Evolutionary conservation across 2,797 vertebrate species (phyloP), one percentile per base, ranked within the genome.

Genomic region (Merluccius polli): DNA sequence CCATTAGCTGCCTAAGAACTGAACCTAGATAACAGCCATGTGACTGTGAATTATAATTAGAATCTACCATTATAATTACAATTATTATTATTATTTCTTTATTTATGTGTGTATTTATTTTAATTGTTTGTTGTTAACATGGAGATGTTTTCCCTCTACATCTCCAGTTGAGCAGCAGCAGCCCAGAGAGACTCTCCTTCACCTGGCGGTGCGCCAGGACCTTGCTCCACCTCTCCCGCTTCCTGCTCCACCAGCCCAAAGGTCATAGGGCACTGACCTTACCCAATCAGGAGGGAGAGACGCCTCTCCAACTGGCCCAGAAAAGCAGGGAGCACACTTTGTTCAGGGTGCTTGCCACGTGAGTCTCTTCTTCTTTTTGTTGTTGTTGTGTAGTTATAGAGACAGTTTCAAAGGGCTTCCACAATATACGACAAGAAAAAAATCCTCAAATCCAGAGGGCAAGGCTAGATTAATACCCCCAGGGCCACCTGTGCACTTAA

Each of bases 171-270:
- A 91, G 3, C 73, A 72, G 4, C 73, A 71, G 73, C 85, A 87
- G 8, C 84, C 81, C 73, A 94, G 86, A 84, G 94, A 97, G 84
- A 92, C 92, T 27, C 92, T 95, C 71, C 91, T 96, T 7, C 95
- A 95, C 63, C 81, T 96, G 31, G 89, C 94, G 0, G 89, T 91
- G 82, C 94, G 91, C 76, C 89, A 96, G 86, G 94, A 93, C 80
- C 90, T n/a, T 97, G 77, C 73, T 88, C 78, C 93, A 95, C 29
- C 90, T 97, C 80, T 92, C 87, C 2, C 90, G 89, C 65, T 95
- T 95, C 88, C 88, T 97, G 30, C 83, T 93, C 82, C 89, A 85
- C 75, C 92, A 94, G 41, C 94, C 94, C 21, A 90, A 92, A 82
- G 93, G 93, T 75, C 89, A 85, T 10, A 91, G 87, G 82, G 89